These are phyloP conservation scores for Hoplias malabaricus DNA, from an alignment of 2,113 vertebrate species.

Conservation along the genomic window DNA sequence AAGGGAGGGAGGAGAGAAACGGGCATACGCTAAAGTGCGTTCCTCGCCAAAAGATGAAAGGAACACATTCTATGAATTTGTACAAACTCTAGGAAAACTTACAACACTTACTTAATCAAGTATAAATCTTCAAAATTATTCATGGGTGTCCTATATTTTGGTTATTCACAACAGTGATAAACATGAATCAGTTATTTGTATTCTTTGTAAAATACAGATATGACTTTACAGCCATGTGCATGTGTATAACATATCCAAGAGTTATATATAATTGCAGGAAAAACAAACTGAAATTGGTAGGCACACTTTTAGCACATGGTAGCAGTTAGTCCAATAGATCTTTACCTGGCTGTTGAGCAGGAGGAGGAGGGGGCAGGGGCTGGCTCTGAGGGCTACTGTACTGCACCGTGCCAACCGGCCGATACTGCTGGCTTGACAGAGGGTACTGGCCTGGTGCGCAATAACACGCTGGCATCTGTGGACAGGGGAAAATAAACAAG, in stretches of 20 bases:
- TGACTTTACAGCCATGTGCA: too few species aligned
- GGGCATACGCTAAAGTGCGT: background rate
- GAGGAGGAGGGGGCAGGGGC: constrained; percentile 76
- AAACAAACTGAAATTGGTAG: background rate
- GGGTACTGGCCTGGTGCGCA: constrained; percentile 80
- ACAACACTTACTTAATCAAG: background rate
- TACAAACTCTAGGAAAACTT: background rate
- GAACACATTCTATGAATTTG: background rate
- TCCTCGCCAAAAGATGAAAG: background rate
- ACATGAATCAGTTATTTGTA: background rate
- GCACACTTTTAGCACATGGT: background rate
- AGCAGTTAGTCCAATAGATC: background rate
- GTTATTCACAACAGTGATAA: background rate
- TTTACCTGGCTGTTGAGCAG: constrained; percentile 78
- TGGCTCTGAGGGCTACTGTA: constrained; percentile 80
- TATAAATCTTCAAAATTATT: background rate
- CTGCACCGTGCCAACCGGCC: constrained; percentile 76
- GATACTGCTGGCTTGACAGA: constrained; percentile 79
- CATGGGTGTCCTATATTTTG: background rate
- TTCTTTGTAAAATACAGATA: too few species aligned
- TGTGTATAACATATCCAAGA: too few species aligned
- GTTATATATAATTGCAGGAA: background rate
- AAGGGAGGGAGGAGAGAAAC: background rate
- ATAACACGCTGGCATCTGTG: constrained; percentile 80
- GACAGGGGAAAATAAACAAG: background rate